These are phyloP conservation scores for Cossypha heuglini DNA, from an alignment of 2,797 vertebrate genomes.

Conservation along the genomic window DNA sequence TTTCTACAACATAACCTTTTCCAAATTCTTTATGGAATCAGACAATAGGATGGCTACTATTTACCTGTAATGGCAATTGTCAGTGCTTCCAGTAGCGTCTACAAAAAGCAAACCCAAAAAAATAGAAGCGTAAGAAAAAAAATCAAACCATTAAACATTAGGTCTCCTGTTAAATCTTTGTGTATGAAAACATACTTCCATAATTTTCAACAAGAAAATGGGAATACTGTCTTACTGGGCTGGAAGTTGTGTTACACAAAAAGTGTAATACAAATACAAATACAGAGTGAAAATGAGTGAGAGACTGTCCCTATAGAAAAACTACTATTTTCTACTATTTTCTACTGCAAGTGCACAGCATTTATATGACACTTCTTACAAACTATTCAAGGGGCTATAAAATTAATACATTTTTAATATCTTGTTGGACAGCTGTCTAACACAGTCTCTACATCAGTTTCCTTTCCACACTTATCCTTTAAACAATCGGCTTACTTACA, in stretches of 20 bases:
- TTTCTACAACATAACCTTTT: neutral
- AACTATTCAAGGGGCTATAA: neutral
- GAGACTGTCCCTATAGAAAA: neutral
- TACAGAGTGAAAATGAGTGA: neutral
- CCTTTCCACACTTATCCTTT: neutral
- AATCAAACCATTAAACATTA: neutral
- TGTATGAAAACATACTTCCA: neutral
- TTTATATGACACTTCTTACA: neutral
- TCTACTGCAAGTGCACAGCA: neutral
- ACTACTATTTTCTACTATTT: neutral
- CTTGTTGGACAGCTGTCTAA: neutral
- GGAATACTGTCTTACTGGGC: neutral
- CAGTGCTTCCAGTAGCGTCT: constrained; percentile 90
- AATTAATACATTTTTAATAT: neutral
- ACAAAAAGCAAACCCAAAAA: constrained; percentile 53
- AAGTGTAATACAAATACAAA: neutral
- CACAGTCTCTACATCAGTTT: neutral
- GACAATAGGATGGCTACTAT: neutral
- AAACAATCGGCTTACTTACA: neutral
- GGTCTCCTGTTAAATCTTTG: neutral
- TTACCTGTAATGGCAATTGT: constrained; percentile 88
- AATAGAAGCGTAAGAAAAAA: neutral
- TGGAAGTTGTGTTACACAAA: neutral
- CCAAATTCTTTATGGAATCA: neutral
- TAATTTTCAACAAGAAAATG: neutral